Evolutionary conservation across 2,888 invertebrate species (phyloP).

Genomic region (Ceratothoa steindachneri): DNA sequence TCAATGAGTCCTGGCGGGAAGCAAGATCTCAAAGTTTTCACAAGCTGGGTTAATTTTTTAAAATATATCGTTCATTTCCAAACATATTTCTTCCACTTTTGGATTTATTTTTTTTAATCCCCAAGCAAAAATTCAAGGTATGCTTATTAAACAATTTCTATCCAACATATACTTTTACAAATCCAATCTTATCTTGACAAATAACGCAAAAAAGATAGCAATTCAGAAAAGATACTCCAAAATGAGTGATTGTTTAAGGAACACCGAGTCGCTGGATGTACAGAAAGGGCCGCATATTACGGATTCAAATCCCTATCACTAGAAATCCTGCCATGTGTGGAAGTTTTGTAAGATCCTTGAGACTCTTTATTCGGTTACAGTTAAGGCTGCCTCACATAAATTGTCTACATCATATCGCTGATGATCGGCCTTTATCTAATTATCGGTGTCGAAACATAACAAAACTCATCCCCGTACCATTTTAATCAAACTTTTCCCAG

Average conservation of each 20-base stretch:
- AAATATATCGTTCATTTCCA: not conserved
- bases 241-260: not conserved
- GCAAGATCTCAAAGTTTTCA: not conserved
- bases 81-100: no score
- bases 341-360: not conserved
- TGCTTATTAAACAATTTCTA: no score
- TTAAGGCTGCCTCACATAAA: not conserved
- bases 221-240: no score
- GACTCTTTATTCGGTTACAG: not conserved
- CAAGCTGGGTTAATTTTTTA: not conserved
- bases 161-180: no score
- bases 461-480: no score
- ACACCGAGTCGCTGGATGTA: not conserved
- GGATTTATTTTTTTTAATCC: no score
- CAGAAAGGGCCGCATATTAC: not conserved
- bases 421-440: not conserved
- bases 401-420: not conserved
- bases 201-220: no score
- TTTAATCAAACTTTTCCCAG: no score
- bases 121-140: no score
- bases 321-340: not conserved
- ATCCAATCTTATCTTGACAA: no score
- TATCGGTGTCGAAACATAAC: not conserved
- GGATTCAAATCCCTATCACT: not conserved
- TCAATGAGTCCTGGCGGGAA: not conserved